Conservation (phyloP, 2,113 vertebrate genomes). For the Azemiops feae region DNA sequence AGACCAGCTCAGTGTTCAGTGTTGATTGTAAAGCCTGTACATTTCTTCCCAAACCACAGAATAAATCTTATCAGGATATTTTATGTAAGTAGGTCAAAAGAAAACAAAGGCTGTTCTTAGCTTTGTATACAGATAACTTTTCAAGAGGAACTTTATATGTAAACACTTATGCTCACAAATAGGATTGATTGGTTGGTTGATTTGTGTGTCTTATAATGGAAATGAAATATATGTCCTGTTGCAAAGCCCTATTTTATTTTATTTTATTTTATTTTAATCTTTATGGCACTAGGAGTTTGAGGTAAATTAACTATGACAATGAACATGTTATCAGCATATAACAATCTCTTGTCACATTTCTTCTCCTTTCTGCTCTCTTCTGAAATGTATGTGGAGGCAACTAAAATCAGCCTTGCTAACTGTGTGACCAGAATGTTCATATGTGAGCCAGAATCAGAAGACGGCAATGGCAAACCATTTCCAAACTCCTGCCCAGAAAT, state of each 20-base stretch:
- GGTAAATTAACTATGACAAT: neutral
- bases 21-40: constrained; percentile 47
- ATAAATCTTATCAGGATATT: constrained; percentile 46
- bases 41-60: constrained; percentile 39
- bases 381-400: neutral
- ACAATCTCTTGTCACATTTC: neutral
- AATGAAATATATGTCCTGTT: constrained; percentile 24
- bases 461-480: neutral
- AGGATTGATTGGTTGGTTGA: constrained; percentile 46
- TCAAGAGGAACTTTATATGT: neutral
- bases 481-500: neutral
- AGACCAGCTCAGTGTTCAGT: constrained; percentile 40
- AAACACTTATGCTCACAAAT: constrained; percentile 27
- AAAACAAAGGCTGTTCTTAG: constrained; percentile 58
- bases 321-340: neutral
- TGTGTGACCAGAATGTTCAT: neutral
- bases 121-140: constrained; percentile 38
- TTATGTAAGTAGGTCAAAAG: constrained; percentile 63
- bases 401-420: neutral
- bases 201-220: constrained; percentile 34
- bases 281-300: neutral
- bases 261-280: constrained; percentile 41
- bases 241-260: constrained; percentile 35
- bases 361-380: neutral
- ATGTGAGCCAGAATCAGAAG: neutral